A percentile compares a stretch with the other conserved stretches of the same genome.
phyloP scores from a whole-genome alignment of 2,113 vertebrate genomes.

The Anolis carolinensis region DNA sequence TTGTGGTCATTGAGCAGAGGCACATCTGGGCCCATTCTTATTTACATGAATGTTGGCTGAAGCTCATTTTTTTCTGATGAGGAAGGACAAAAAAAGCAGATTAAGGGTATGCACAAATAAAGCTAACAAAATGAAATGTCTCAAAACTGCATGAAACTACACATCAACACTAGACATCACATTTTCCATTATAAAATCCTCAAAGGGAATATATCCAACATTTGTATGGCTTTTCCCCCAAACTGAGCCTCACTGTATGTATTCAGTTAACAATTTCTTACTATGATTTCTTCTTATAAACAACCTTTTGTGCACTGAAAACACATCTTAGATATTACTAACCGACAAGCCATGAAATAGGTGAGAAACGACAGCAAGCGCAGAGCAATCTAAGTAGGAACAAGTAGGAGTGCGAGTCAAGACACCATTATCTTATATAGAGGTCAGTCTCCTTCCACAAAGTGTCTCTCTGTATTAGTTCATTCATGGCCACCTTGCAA shows the following conservation, averaged over 20 bases:
- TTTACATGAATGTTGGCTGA: conserved; percentile 72
- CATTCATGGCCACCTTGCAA: not conserved
- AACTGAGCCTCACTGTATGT: no score
- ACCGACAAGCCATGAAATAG: conserved; percentile 1
- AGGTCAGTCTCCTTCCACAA: not conserved
- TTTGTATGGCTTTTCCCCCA: not conserved
- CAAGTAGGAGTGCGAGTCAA: not conserved
- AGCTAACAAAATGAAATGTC: not conserved
- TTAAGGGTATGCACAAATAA: conserved; percentile 15
- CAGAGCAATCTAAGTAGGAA: not conserved
- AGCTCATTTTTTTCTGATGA: conserved; percentile 68
- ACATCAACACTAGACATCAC: not conserved
- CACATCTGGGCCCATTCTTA: conserved; percentile 97
- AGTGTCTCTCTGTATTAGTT: not conserved
- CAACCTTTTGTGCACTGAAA: not conserved
- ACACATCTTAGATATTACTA: not conserved
- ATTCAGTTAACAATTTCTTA: not conserved
- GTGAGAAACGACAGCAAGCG: not conserved
- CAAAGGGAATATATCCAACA: not conserved
- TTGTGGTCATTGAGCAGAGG: conserved; percentile 98
- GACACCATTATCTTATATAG: not conserved
- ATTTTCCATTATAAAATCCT: not conserved
- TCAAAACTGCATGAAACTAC: not conserved
- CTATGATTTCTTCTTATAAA: not conserved
- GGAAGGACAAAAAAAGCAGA: not conserved